Evolutionary conservation across 2,888 invertebrate genomes (phyloP), one percentile per base, ranked within the genome.

Genomic region (Esperia sulphurella): DNA sequence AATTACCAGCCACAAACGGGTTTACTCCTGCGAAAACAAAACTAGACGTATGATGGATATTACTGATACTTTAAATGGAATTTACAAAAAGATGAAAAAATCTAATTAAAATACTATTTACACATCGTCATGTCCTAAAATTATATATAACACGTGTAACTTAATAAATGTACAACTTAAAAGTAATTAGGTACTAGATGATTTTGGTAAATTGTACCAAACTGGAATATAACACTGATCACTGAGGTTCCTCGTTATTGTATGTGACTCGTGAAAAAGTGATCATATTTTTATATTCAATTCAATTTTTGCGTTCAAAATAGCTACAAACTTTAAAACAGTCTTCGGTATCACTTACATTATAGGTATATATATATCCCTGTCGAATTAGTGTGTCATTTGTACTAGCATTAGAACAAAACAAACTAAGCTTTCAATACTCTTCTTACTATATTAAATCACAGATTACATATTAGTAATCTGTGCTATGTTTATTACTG

Each of bases 281-380:
- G 67, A 70, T 70, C 71, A 65, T 68, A 21, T 21, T 21, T 21
- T 21, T 64, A 68, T 56, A 67, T 71, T 72, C 67, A 65, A 65
- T 68, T 67, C 67, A 65, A 65, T 68, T 67, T 72, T 68, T 72
- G 68, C 63, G 71, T 74, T 75, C 71, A 80, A 79, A 82, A 83
- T 82, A 83, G 81, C 77, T 86, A 88, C 75, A 79, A 81, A 79
- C 74, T 79, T 84, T 82, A 74, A 61, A 78, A 80, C 89, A 89
- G 89, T 89, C 89, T 89, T 89, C 82, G 75, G 78, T 83, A 87
- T 78, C 77, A 77, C 87, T 89, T 87, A 88, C 72, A 82, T 75
- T 40, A 77, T 76, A 79, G 74, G 78, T 81, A 79, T 77, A 79
- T 80, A 77, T 81, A 79, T 77, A 79, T 80, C 89, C 88, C 88